phyloP scores from a whole-genome alignment of 2,888 invertebrate genomes.

The Noctua fimbriata region DNA sequence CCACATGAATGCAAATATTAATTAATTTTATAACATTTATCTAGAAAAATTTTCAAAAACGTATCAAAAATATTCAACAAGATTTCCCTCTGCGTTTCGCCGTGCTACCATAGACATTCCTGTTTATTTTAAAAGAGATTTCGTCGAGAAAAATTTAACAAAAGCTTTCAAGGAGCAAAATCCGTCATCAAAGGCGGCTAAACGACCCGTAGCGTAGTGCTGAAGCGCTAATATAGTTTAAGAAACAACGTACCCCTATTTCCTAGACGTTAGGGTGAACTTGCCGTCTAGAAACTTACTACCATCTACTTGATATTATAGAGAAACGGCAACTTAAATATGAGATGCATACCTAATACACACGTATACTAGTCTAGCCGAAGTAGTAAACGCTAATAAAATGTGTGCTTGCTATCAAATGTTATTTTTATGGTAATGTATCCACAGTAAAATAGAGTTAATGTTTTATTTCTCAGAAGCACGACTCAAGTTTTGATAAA shows the following conservation, averaged over 20 bases:
- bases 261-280: conserved; percentile 65
- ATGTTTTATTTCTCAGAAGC: conserved; percentile 37
- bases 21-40: conserved; percentile 29
- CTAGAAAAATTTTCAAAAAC: conserved; percentile 19
- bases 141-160: conserved; percentile 81
- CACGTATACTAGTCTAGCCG: conserved; percentile 32
- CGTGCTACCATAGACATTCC: conserved; percentile 70
- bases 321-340: conserved; percentile 47
- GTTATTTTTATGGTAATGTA: conserved; percentile 55
- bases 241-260: conserved; percentile 76
- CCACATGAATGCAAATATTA: conserved; percentile 27
- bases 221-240: conserved; percentile 84
- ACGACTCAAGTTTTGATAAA: conserved; percentile 42
- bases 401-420: conserved; percentile 44
- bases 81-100: conserved; percentile 71
- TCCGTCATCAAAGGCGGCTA: conserved; percentile 86
- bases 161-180: conserved; percentile 86
- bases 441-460: conserved; percentile 47
- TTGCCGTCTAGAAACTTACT: conserved; percentile 68
- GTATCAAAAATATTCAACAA: conserved; percentile 46
- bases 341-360: conserved; percentile 32
- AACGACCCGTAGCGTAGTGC: conserved; percentile 81
- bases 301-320: conserved; percentile 59
- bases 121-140: conserved; percentile 82
- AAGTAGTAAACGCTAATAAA: conserved; percentile 43